phyloP scores from a whole-genome alignment of 2,113 vertebrate genomes.

The Hoplias malabaricus region DNA sequence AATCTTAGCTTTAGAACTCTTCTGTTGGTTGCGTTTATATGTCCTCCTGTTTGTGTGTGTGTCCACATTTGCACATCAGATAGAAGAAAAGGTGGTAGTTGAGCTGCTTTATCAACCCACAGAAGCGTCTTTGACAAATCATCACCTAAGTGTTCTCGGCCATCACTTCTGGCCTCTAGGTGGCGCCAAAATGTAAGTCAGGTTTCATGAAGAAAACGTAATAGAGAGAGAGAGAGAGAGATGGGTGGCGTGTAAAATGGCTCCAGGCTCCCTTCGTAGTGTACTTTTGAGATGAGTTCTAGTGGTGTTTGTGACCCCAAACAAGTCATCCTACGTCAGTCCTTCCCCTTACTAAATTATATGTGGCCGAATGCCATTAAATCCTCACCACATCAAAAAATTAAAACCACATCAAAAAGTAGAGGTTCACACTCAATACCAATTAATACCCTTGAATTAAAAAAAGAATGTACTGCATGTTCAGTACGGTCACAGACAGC shows the following conservation, averaged over 20 bases:
- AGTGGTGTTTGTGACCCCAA: too few relatives aligned
- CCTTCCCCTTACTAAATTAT: too few relatives aligned
- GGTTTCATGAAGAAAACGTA: background rate
- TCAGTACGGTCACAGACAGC: too few relatives aligned
- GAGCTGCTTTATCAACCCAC: background rate
- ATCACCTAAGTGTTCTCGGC: background rate
- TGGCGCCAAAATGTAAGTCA: slow-evolving; percentile 6
- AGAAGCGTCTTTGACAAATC: slow-evolving; percentile 10
- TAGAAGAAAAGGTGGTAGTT: background rate
- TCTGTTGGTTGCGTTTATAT: slow-evolving; percentile 10
- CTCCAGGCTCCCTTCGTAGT: too few relatives aligned
- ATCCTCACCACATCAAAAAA: too few relatives aligned
- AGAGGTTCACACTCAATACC: too few relatives aligned
- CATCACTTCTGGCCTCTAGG: background rate
- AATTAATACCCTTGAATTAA: too few relatives aligned
- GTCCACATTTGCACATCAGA: slow-evolving; percentile 28
- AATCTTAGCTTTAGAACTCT: background rate
- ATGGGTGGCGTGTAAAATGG: too few relatives aligned
- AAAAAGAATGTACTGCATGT: slow-evolving; percentile 5
- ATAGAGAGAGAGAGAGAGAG: slow-evolving; percentile 8
- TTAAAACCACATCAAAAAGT: too few relatives aligned
- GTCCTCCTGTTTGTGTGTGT: slow-evolving; percentile 20
- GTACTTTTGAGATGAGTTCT: too few relatives aligned
- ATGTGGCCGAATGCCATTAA: too few relatives aligned
- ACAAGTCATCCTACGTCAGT: too few relatives aligned